phyloP scores from a whole-genome alignment of 1,140 invertebrate species.

The Drosophila prosaltans region DNA sequence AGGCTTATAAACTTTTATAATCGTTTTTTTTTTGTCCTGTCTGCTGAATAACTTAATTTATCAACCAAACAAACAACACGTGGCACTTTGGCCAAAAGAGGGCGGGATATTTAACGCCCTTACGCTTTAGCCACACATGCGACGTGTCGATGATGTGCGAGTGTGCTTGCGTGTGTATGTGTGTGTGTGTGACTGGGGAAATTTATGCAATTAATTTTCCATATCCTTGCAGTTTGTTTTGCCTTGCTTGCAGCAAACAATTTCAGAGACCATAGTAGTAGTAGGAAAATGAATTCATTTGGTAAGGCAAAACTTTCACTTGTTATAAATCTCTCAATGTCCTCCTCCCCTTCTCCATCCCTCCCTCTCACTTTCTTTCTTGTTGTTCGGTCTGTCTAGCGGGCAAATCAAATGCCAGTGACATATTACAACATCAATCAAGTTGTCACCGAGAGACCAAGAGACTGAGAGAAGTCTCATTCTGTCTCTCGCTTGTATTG shows the following conservation, averaged over 20 bases:
- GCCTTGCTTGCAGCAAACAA: background rate
- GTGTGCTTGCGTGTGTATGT: background rate
- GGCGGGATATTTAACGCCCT: conserved; percentile 3
- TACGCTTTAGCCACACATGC: background rate
- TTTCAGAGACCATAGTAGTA: background rate
- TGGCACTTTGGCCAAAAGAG: background rate
- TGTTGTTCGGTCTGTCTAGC: conserved; percentile 1
- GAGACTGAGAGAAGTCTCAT: conserved; percentile 23
- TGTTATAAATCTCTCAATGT: background rate
- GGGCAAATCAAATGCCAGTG: conserved; percentile 9
- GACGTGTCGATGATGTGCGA: conserved; percentile 5
- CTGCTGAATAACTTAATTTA: conserved; percentile 2
- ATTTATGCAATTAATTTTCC: conserved; percentile 11
- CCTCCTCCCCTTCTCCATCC: background rate
- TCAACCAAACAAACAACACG: conserved; percentile 2
- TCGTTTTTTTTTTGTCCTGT: background rate
- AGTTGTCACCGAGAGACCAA: conserved; percentile 15
- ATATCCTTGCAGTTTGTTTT: conserved; percentile 6
- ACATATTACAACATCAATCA: conserved; percentile 11
- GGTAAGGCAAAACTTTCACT: conserved; percentile 6
- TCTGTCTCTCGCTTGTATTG: conserved; percentile 61
- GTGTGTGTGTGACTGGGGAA: too few relatives aligned
- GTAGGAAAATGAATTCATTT: background rate
- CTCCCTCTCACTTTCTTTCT: background rate
- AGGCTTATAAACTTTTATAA: conserved; percentile 13